phyloP scores from a whole-genome alignment of 2,797 vertebrate genomes.

The Ispidina picta region DNA sequence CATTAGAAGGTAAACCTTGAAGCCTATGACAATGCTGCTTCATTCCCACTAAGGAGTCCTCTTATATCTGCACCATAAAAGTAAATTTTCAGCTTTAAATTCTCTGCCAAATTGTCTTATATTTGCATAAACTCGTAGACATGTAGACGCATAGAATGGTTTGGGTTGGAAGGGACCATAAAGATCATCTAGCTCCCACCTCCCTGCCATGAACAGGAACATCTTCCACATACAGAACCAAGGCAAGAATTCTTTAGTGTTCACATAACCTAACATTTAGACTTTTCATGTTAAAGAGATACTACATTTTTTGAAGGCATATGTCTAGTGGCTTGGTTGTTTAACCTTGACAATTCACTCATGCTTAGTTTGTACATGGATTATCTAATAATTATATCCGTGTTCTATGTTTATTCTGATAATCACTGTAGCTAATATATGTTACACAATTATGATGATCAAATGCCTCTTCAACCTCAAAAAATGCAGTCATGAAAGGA shows the following conservation, averaged over 20 bases:
- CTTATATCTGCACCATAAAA: neutral
- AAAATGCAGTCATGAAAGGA: neutral
- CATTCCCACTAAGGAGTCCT: neutral
- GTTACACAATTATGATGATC: neutral
- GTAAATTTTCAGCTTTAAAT: neutral
- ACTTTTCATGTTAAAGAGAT: neutral
- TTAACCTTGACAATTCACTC: neutral
- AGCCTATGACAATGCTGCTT: neutral
- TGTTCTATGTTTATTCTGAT: neutral
- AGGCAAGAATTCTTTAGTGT: neutral
- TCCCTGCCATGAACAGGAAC: no score
- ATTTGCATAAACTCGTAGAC: neutral
- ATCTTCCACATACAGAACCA: neutral
- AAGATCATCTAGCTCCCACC: no score
- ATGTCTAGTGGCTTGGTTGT: neutral
- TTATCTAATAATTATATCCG: neutral
- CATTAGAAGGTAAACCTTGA: neutral
- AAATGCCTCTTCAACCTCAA: neutral
- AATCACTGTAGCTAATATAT: neutral
- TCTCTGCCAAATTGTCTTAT: neutral
- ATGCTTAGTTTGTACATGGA: neutral
- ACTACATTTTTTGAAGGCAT: neutral
- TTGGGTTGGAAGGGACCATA: no score
- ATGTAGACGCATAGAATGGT: neutral
- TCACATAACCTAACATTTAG: neutral